Conservation (phyloP, 2,888 invertebrate genomes). For the Halocaridina rubra region DNA sequence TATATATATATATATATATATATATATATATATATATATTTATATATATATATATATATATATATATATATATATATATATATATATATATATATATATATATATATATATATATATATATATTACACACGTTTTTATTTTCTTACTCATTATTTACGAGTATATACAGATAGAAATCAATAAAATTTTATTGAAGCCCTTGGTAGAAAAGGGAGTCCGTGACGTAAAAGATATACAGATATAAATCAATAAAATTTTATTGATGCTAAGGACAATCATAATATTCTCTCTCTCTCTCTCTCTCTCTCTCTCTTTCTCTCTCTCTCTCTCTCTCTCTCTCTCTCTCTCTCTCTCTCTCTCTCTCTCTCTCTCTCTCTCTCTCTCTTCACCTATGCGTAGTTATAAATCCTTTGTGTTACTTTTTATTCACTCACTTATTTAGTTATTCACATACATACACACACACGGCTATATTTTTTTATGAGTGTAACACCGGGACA, state of each 20-base stretch:
- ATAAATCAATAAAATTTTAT: neutral
- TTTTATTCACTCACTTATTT: neutral
- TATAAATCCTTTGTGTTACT: neutral
- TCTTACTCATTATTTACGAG: neutral
- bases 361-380: neutral
- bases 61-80: neutral
- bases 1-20: constrained; percentile 7
- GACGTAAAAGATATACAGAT: no score
- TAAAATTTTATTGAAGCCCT: neutral
- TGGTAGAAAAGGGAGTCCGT: neutral
- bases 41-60: neutral
- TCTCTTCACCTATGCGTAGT: neutral
- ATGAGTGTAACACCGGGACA: neutral
- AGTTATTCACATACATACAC: neutral
- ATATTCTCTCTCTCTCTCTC: neutral
- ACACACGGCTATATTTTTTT: neutral
- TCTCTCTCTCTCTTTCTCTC: neutral
- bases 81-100: neutral
- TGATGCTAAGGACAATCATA: neutral
- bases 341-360: neutral
- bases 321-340: neutral
- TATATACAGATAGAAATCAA: neutral
- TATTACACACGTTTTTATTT: no score
- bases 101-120: neutral
- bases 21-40: neutral